Conservation (phyloP, 2,797 vertebrate species). For the Sebastes itinus region DNA sequence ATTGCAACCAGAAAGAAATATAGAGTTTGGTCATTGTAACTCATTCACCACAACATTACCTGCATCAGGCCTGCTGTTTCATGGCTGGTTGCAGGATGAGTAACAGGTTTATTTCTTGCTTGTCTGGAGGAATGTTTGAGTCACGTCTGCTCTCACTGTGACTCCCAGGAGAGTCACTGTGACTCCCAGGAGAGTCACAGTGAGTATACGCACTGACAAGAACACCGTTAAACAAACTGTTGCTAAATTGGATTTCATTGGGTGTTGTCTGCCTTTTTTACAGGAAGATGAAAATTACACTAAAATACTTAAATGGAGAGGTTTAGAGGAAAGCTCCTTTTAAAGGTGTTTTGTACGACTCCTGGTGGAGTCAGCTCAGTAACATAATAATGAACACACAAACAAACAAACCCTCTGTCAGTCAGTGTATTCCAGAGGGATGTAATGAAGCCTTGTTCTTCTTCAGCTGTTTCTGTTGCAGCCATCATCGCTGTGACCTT, state of each 20-base stretch:
- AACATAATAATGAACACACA: background rate
- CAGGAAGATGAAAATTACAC: background rate
- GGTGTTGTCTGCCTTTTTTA: background rate
- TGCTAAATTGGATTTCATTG: background rate
- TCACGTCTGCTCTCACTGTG: conserved; percentile 1
- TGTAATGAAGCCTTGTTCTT: conserved; percentile 11
- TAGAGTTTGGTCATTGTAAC: background rate
- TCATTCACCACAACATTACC: background rate
- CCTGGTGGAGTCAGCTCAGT: background rate
- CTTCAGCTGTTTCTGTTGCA: conserved; percentile 35
- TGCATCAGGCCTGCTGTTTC: background rate
- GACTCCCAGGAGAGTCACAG: background rate
- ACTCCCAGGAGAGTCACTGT: background rate
- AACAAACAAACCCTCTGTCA: background rate
- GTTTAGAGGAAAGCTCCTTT: background rate
- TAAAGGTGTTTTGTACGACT: background rate
- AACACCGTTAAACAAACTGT: background rate
- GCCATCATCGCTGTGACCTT: conserved; percentile 39
- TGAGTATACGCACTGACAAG: background rate
- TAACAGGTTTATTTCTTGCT: background rate
- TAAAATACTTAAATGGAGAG: background rate
- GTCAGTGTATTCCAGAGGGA: conserved; percentile 12
- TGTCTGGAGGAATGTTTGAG: background rate
- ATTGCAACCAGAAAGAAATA: background rate
- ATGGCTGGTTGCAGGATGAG: background rate